phyloP scores from a whole-genome alignment of 2,888 invertebrate genomes.

The Nymphalis c-album region DNA sequence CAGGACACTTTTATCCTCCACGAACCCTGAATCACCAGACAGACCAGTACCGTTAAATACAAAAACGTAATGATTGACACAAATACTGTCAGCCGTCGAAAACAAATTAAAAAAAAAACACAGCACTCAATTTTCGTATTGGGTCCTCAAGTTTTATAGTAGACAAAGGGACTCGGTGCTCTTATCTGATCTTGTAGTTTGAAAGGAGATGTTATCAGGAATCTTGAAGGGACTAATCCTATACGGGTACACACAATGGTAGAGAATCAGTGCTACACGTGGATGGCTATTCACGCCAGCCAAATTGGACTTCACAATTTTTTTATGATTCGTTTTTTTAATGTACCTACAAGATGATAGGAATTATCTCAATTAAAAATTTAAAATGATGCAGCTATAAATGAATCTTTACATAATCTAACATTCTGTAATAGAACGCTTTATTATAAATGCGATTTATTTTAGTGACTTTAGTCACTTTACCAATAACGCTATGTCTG shows the following conservation, averaged over 20 bases:
- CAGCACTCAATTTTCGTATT: slow-evolving; percentile 53
- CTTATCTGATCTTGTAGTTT: slow-evolving; percentile 56
- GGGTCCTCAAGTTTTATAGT: slow-evolving; percentile 48
- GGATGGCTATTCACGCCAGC: slow-evolving; percentile 55
- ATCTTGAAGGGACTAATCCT: slow-evolving; percentile 55
- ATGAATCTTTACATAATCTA: no score
- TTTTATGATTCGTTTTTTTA: not conserved
- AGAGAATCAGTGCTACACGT: slow-evolving; percentile 60
- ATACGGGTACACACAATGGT: slow-evolving; percentile 62
- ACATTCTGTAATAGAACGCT: no score
- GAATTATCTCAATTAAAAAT: no score
- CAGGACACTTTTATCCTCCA: slow-evolving; percentile 3
- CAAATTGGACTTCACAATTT: slow-evolving; percentile 58
- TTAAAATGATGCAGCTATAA: no score
- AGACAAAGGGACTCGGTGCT: slow-evolving; percentile 45
- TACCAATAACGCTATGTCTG: no score
- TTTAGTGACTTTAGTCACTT: no score
- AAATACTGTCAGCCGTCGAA: slow-evolving; percentile 39
- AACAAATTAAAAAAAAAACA: slow-evolving; percentile 20
- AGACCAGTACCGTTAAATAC: slow-evolving; percentile 49
- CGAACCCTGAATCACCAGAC: slow-evolving; percentile 1
- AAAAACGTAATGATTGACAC: slow-evolving; percentile 54
- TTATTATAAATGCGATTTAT: no score
- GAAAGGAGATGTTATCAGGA: slow-evolving; percentile 63
- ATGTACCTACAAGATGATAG: no score